These are phyloP conservation scores for Drosophila helvetica DNA, from an alignment of 2,888 invertebrate genomes.

Conservation along the genomic window DNA sequence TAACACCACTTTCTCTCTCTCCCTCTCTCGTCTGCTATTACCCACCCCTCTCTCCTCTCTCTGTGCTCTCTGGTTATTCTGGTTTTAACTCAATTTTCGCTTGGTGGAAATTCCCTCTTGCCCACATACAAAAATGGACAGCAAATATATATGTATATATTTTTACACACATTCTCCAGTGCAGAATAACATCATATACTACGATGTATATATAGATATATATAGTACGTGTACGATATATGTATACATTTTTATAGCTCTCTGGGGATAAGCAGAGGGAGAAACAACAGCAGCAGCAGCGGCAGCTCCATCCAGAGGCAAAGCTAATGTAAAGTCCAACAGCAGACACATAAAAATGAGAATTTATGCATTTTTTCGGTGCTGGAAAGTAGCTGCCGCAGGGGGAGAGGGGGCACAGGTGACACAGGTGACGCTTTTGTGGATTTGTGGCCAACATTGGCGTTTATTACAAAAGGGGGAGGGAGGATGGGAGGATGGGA, in stretches of 20 bases:
- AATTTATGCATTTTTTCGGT: slow-evolving; percentile 71
- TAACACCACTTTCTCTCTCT: not conserved
- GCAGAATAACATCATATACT: slow-evolving; percentile 47
- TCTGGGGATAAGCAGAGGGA: slow-evolving; percentile 68
- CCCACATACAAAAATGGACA: slow-evolving; percentile 46
- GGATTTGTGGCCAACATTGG: slow-evolving; percentile 61
- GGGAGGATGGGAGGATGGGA: slow-evolving; percentile 34
- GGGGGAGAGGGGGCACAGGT: slow-evolving; percentile 48
- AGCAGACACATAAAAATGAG: slow-evolving; percentile 72
- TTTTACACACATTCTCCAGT: slow-evolving; percentile 57
- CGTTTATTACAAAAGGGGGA: slow-evolving; percentile 38
- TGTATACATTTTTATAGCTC: slow-evolving; percentile 69
- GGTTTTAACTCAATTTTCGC: slow-evolving; percentile 47
- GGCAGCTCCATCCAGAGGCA: slow-evolving; percentile 7
- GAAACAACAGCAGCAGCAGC: slow-evolving; percentile 13
- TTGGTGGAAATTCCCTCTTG: slow-evolving; percentile 42
- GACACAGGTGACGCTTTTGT: slow-evolving; percentile 73
- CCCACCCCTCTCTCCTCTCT: not conserved
- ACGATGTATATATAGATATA: slow-evolving; percentile 1
- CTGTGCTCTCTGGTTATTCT: slow-evolving; percentile 17
- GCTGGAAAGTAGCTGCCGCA: slow-evolving; percentile 58
- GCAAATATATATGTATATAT: slow-evolving; percentile 55
- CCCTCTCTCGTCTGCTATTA: not conserved
- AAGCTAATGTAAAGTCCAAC: slow-evolving; percentile 73
- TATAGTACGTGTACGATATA: slow-evolving; percentile 36